These are phyloP conservation scores for Penaeus monodon DNA, from an alignment of 2,888 invertebrate genomes.

Conservation along the genomic window DNA sequence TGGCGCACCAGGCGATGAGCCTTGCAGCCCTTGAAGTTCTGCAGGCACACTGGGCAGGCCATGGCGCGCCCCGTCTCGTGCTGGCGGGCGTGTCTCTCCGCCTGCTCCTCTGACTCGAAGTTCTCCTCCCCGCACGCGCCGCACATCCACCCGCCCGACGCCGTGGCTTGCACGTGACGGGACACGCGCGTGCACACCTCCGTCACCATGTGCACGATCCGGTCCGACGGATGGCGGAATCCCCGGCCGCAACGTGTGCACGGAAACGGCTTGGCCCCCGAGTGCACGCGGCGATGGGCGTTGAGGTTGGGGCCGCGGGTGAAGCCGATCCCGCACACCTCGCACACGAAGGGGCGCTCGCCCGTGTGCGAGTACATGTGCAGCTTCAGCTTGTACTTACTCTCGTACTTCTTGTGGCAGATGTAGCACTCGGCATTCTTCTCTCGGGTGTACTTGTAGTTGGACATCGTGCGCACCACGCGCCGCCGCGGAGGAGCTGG, in stretches of 20 bases:
- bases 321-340: slow-evolving; percentile 1
- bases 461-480: too few species aligned
- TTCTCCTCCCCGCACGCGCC: neutral
- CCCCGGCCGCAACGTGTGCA: neutral
- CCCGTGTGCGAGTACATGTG: slow-evolving; percentile 7
- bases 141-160: neutral
- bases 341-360: slow-evolving; percentile 8
- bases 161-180: neutral
- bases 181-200: neutral
- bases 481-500: too few species aligned
- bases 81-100: neutral
- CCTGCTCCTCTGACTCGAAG: neutral
- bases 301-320: slow-evolving; percentile 11
- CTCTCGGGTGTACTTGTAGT: too few species aligned
- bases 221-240: neutral
- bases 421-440: too few species aligned
- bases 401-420: slow-evolving; percentile 8
- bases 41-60: slow-evolving; percentile 1
- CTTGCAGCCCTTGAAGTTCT: neutral
- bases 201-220: neutral
- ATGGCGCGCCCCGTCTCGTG: neutral
- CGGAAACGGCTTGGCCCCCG: neutral
- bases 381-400: slow-evolving; percentile 2
- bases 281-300: slow-evolving; percentile 4
- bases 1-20: neutral